Evolutionary conservation across 2,888 invertebrate genomes (phyloP).

Genomic region (Rotaria socialis): DNA sequence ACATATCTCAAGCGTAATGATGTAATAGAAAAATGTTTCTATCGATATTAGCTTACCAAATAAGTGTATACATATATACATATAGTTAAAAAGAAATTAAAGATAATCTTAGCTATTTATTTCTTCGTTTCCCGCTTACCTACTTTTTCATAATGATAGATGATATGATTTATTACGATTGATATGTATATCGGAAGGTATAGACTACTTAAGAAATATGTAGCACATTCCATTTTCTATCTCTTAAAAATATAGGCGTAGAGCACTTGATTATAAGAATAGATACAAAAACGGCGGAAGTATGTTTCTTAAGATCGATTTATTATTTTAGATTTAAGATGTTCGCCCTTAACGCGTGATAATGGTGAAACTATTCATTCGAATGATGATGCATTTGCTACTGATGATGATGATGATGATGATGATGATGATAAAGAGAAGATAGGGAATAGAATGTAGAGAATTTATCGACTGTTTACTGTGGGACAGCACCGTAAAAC

Average conservation of each 20-base stretch:
- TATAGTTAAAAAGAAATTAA: neutral
- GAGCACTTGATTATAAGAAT: conserved; percentile 9
- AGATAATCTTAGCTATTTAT: neutral
- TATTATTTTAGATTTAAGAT: neutral
- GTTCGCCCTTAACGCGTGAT: neutral
- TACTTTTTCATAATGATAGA: neutral
- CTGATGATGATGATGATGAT: too few relatives aligned
- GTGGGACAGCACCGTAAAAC: neutral
- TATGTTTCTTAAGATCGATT: neutral
- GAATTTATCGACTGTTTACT: neutral
- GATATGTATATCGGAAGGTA: neutral
- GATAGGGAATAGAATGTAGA: neutral
- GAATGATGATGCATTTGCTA: neutral
- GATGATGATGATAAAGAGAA: neutral
- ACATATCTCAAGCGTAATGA: neutral
- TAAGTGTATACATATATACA: neutral
- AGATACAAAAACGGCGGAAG: neutral
- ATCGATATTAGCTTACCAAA: neutral
- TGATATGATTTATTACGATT: neutral
- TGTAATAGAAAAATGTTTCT: conserved; percentile 1
- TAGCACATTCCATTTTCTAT: neutral
- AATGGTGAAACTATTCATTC: neutral
- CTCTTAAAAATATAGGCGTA: neutral
- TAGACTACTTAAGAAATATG: neutral
- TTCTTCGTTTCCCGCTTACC: neutral